Conservation (phyloP, 2,888 invertebrate species). For the Aspidiotus destructor region DNA sequence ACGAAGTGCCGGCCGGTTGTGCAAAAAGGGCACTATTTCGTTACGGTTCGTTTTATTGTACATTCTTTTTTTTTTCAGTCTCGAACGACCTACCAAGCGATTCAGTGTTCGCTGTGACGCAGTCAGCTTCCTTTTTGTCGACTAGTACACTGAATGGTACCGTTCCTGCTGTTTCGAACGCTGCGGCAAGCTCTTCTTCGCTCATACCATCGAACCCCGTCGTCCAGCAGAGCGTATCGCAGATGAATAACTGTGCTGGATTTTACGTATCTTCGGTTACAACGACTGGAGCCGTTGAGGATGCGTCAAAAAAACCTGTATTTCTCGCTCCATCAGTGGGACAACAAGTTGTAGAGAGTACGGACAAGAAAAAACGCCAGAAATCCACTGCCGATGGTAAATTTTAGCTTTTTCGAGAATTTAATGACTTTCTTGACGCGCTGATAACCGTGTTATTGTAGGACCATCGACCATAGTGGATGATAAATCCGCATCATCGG, state of each 20-base stretch:
- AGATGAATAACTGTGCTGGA: slow-evolving; percentile 10
- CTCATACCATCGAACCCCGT: slow-evolving; percentile 8
- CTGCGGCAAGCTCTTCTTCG: background rate
- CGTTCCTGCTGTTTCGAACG: slow-evolving; percentile 5
- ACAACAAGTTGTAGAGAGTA: too few relatives aligned
- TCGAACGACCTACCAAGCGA: slow-evolving; percentile 7
- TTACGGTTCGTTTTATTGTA: background rate
- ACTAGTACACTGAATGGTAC: background rate
- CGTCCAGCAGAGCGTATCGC: slow-evolving; percentile 11
- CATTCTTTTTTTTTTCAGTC: slow-evolving; percentile 8
- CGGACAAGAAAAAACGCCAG: too few relatives aligned
- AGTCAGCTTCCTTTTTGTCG: slow-evolving; percentile 13
- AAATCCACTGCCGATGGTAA: too few relatives aligned
- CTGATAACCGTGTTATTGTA: too few relatives aligned
- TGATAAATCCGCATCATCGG: background rate
- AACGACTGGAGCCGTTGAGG: background rate
- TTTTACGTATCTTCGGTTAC: background rate
- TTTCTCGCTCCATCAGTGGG: too few relatives aligned
- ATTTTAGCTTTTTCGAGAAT: too few relatives aligned
- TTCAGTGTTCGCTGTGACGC: slow-evolving; percentile 18
- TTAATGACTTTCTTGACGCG: too few relatives aligned
- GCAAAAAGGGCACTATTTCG: background rate
- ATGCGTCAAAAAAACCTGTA: background rate
- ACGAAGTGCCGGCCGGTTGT: too few relatives aligned
- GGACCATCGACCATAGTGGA: too few relatives aligned